A percentile compares a stretch with the other conserved stretches of the same genome.
Conservation (phyloP, 2,888 invertebrate genomes). For the Euplagia quadripunctaria region DNA sequence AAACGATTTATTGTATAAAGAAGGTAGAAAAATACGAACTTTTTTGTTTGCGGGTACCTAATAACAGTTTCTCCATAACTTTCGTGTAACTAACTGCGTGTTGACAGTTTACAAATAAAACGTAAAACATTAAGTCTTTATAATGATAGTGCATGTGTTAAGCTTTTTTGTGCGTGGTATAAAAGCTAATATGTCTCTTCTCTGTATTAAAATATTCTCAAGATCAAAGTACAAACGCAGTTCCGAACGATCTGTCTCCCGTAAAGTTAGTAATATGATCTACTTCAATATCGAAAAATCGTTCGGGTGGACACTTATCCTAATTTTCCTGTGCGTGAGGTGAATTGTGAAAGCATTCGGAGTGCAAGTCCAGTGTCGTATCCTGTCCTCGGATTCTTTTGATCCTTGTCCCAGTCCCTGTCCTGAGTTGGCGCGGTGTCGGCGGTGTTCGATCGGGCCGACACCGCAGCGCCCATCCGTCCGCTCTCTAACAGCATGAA, state of each 20-base stretch:
- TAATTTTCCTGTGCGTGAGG: slow-evolving; percentile 62
- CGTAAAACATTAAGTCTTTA: slow-evolving; percentile 43
- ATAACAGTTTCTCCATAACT: slow-evolving; percentile 21
- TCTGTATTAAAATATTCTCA: slow-evolving; percentile 73
- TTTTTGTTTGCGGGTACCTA: slow-evolving; percentile 37
- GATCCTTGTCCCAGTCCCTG: slow-evolving; percentile 47
- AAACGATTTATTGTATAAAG: slow-evolving; percentile 23
- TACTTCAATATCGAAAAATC: slow-evolving; percentile 52
- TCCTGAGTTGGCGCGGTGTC: slow-evolving; percentile 56
- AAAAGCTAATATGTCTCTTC: slow-evolving; percentile 72
- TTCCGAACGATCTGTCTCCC: slow-evolving; percentile 51
- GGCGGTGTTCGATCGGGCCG: slow-evolving; percentile 65
- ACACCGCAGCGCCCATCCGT: slow-evolving; percentile 72
- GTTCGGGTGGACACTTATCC: slow-evolving; percentile 82
- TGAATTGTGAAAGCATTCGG: slow-evolving; percentile 55
- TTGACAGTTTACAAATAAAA: slow-evolving; percentile 47
- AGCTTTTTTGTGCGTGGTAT: slow-evolving; percentile 70
- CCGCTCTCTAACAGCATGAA: slow-evolving; percentile 86
- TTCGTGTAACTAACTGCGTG: slow-evolving; percentile 54
- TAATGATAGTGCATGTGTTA: slow-evolving; percentile 80
- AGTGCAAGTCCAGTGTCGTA: slow-evolving; percentile 59
- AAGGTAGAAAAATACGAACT: slow-evolving; percentile 21
- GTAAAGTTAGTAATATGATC: slow-evolving; percentile 67
- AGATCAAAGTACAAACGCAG: slow-evolving; percentile 64
- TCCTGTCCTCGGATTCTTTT: slow-evolving; percentile 51